A percentile compares a stretch with the other conserved stretches of the same genome.
Conservation (phyloP, 2,888 invertebrate genomes). For the Drosophila anceps region DNA sequence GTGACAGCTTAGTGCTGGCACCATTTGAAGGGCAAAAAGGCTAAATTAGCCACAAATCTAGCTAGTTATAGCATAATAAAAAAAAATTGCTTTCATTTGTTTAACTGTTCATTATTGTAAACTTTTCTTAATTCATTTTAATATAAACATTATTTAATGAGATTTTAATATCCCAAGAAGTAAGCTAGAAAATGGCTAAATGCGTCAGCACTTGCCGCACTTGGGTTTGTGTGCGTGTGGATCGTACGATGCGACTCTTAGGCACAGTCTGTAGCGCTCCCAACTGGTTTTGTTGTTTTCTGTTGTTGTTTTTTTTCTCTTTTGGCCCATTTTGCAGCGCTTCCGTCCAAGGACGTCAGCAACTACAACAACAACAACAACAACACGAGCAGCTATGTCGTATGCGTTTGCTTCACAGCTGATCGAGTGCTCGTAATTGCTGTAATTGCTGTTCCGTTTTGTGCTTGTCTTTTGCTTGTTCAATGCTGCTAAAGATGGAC, state of each 20-base stretch:
- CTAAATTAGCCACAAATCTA: neutral
- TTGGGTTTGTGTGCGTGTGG: constrained; percentile 13
- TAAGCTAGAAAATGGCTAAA: constrained; percentile 6
- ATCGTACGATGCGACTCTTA: constrained; percentile 54
- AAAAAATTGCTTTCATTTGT: neutral
- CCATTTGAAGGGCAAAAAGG: neutral
- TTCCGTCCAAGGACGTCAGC: constrained; percentile 43
- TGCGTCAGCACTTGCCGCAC: neutral
- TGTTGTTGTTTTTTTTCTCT: constrained; percentile 24
- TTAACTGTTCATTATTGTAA: neutral
- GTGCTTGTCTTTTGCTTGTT: constrained; percentile 10
- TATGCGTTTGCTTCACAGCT: constrained; percentile 36
- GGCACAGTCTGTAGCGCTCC: neutral
- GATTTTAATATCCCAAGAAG: neutral
- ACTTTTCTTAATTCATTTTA: neutral
- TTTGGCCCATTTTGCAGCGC: constrained; percentile 45
- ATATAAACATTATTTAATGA: neutral
- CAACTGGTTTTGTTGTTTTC: constrained; percentile 53
- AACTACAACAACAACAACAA: neutral
- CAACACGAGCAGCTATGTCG: neutral
- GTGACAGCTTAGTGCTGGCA: constrained; percentile 6
- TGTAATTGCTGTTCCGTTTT: constrained; percentile 31
- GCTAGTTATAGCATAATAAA: neutral
- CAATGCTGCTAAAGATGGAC: constrained; percentile 4
- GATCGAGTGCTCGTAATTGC: constrained; percentile 38